Base-by-base conservation (phyloP, 1,140 invertebrate species). In the Polypedilum vanderplanki region DNA sequence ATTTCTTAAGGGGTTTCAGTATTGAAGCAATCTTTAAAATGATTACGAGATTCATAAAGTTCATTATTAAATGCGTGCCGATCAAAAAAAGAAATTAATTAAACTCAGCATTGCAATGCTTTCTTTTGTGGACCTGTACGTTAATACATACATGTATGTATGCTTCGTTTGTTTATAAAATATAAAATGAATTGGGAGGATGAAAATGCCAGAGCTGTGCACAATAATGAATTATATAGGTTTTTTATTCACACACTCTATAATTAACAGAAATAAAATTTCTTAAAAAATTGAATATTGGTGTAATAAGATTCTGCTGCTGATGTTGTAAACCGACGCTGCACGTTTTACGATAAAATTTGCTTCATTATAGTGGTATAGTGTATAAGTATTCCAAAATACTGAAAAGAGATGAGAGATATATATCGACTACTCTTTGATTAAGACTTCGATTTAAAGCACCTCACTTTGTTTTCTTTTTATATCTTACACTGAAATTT, bases 181-280 rank as follows among this genome's bases (percentile, higher is more conserved):
- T 33, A 57, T 57, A 57, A n/a, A 57, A 4, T 12, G n/a, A 33
- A 33, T 1, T 33, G 24, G 1, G 24, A 57, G 46, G 46, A 57
- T 57, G 46, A 57, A 57, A 33, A n/a, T 57, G 46, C 46, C 46
- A 57, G 46, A 57, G 46, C n/a, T 57, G 46, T n/a, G 46, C 7
- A 57, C 12, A 57, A 57, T 57, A 57, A 57, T 57, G 46, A 57
- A 57, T 57, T 57, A 57, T 57, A 57, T 70, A 18, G 17, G 17
- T 70, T 70, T 70, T n/a, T 70, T 18, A 20, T 70, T 20, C 10
- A 8, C 17, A 17, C 65, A 70, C 46, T 70, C 15, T 70, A 70
- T 70, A 70, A 70, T 70, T 70, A 70, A 20, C 65, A 70, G 65
- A 70, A 70, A 70, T 70, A 70, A 70, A 70, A 20, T 10, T 70